These are phyloP conservation scores for Erebia aethiops DNA, from an alignment of 2,888 invertebrate species.

Conservation along the genomic window DNA sequence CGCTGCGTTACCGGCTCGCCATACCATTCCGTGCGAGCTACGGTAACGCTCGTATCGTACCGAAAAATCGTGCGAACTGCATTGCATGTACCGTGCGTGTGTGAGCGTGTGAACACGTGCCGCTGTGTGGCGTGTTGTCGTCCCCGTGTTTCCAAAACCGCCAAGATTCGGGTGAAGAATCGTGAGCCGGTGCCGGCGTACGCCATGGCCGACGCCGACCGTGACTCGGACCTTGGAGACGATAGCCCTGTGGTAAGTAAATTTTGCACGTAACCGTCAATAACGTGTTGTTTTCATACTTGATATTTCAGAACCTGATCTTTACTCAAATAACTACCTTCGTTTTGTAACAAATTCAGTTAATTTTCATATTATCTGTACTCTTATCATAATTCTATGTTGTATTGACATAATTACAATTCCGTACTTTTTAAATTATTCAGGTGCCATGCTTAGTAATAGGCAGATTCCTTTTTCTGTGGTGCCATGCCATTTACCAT, in stretches of 20 bases:
- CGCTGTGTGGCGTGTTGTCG: conserved; percentile 57
- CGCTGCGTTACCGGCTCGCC: conserved; percentile 49
- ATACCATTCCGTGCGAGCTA: conserved; percentile 69
- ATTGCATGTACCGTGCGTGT: conserved; percentile 63
- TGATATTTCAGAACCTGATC: not conserved
- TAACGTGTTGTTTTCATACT: conserved; percentile 1
- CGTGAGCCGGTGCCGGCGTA: conserved; percentile 93
- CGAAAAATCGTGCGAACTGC: conserved; percentile 35
- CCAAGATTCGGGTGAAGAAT: conserved; percentile 95
- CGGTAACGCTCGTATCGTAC: conserved; percentile 57
- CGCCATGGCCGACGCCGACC: conserved; percentile 88
- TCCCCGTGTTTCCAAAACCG: conserved; percentile 67
- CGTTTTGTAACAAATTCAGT: not conserved
- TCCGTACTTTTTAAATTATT: no score
- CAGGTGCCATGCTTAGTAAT: no score
- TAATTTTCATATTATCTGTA: no score
- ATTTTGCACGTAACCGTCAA: conserved; percentile 8
- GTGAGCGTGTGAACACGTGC: conserved; percentile 64
- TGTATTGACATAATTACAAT: no score
- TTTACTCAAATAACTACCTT: not conserved
- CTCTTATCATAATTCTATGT: no score
- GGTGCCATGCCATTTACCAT: conserved; percentile 6
- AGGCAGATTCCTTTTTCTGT: not conserved
- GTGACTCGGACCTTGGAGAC: conserved; percentile 89
- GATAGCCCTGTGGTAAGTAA: conserved; percentile 88